phyloP scores from a whole-genome alignment of 2,113 vertebrate genomes.

The Chlorodrepanis virens region DNA sequence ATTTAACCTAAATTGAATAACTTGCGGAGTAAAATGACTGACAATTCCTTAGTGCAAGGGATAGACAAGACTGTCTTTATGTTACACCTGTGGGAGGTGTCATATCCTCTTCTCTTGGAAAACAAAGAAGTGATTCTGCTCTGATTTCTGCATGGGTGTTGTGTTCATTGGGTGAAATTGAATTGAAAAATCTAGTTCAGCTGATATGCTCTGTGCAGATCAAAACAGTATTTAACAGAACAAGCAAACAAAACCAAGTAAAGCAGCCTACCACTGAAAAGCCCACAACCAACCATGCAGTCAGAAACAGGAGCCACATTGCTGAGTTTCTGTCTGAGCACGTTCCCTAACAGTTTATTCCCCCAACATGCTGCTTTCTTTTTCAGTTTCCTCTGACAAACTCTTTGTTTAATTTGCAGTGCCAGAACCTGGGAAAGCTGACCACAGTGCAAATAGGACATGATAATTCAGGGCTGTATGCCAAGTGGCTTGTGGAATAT shows the following conservation, averaged over 20 bases:
- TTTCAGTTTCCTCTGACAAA: not conserved
- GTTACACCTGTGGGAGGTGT: not conserved
- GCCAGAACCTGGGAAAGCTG: conserved; percentile 96
- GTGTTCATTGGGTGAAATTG: not conserved
- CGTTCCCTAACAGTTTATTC: not conserved
- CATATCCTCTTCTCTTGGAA: not conserved
- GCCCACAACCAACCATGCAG: not conserved
- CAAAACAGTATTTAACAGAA: not conserved
- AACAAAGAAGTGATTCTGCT: not conserved
- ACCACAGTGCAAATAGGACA: conserved; percentile 98
- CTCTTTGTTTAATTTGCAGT: conserved; percentile 73
- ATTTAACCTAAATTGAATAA: not conserved
- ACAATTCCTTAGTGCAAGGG: not conserved
- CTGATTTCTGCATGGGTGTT: not conserved
- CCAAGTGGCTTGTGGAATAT: conserved; percentile 96
- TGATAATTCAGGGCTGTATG: conserved; percentile 95
- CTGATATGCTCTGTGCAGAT: not conserved
- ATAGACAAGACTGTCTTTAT: not conserved
- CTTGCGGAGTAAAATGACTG: not conserved
- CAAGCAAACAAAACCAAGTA: not conserved
- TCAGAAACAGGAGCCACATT: not conserved
- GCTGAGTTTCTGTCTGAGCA: not conserved
- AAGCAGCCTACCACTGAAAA: not conserved
- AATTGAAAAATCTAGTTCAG: not conserved
- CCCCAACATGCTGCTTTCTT: not conserved